phyloP scores from a whole-genome alignment of 2,888 invertebrate species.

The Syrphus vitripennis region DNA sequence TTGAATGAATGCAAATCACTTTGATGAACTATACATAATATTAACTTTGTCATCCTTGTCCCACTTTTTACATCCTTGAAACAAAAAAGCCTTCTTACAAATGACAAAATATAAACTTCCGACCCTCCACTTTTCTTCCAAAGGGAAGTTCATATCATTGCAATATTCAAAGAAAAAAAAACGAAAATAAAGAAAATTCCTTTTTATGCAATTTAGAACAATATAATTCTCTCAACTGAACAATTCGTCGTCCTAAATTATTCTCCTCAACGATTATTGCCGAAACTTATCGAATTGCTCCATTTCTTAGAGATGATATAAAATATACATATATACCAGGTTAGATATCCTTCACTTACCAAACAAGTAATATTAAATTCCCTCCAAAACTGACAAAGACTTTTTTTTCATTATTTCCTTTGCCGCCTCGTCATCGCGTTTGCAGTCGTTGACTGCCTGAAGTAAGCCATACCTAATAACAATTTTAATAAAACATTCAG shows the following conservation, averaged over 20 bases:
- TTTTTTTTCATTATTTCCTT: neutral
- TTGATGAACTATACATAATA: too few relatives aligned
- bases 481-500: slow-evolving; percentile 65
- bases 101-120: neutral
- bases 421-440: neutral
- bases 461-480: slow-evolving; percentile 43
- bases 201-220: slow-evolving; percentile 39
- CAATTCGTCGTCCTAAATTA: slow-evolving; percentile 24
- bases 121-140: neutral
- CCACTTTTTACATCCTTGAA: neutral
- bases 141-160: slow-evolving; percentile 27
- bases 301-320: too few relatives aligned
- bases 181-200: neutral
- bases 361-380: slow-evolving; percentile 39
- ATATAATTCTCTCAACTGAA: slow-evolving; percentile 48
- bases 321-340: neutral
- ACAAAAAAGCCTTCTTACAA: neutral
- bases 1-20: too few relatives aligned
- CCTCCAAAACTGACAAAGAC: slow-evolving; percentile 19
- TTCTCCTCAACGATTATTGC: slow-evolving; percentile 50
- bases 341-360: too few relatives aligned
- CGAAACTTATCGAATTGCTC: slow-evolving; percentile 58
- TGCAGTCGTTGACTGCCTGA: neutral
- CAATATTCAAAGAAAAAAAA: slow-evolving; percentile 29
- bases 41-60: neutral